phyloP scores from a whole-genome alignment of 2,113 vertebrate species.

The Pristiophorus japonicus region DNA sequence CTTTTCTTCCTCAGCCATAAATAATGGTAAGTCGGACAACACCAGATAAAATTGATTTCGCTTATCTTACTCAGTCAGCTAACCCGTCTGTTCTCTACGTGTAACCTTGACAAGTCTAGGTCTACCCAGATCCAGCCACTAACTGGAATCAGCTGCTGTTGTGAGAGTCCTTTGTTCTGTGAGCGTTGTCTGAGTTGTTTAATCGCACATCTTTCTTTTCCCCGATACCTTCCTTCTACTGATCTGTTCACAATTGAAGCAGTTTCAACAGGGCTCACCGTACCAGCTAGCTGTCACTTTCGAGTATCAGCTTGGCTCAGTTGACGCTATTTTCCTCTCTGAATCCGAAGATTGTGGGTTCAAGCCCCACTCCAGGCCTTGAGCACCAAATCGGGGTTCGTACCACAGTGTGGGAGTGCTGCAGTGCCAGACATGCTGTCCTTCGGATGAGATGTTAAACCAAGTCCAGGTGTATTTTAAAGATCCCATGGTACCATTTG shows the following conservation, averaged over 20 bases:
- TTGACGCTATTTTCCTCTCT: not conserved
- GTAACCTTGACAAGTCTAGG: slow-evolving; percentile 11
- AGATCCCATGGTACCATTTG: not conserved
- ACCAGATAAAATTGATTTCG: not conserved
- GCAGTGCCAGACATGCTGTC: not conserved
- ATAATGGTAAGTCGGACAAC: not conserved
- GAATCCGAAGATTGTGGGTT: not conserved
- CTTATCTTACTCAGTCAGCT: slow-evolving; percentile 19
- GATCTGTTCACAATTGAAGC: not conserved
- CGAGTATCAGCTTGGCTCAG: not conserved
- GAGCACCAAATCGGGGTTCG: not conserved
- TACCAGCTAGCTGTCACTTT: not conserved
- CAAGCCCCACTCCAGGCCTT: not conserved
- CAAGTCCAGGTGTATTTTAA: not conserved
- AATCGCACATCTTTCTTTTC: not conserved
- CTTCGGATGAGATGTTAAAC: not conserved
- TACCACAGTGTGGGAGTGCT: too few species aligned
- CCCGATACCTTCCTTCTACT: not conserved
- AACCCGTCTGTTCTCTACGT: not conserved
- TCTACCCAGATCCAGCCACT: not conserved
- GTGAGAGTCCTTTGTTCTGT: slow-evolving; percentile 15
- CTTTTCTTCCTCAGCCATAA: not conserved
- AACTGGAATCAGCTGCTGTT: slow-evolving; percentile 20
- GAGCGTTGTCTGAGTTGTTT: not conserved
- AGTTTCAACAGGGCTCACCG: not conserved